phyloP scores from a whole-genome alignment of 2,797 vertebrate species.

The Danio choprae region DNA sequence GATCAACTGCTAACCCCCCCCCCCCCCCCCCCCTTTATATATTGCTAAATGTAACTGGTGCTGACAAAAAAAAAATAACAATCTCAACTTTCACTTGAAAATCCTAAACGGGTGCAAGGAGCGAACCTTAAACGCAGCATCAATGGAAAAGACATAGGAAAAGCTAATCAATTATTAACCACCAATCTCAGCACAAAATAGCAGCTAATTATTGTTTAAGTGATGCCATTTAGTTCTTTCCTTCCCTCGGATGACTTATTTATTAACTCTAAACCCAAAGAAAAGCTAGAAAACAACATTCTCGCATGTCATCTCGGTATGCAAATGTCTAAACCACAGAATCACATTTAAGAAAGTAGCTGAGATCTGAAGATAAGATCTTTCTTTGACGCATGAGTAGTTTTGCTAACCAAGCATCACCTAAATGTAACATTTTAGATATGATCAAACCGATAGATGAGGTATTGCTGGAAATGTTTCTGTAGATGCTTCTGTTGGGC shows the following conservation, averaged over 20 bases:
- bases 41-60: constrained; percentile 16
- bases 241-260: constrained; percentile 72
- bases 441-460: neutral
- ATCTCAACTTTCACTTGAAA: constrained; percentile 32
- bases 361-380: constrained; percentile 7
- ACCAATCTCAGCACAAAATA: constrained; percentile 75
- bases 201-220: constrained; percentile 83
- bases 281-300: constrained; percentile 51
- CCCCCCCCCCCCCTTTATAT: neutral
- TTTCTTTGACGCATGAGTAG: neutral
- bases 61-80: constrained; percentile 53
- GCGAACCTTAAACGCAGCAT: constrained; percentile 52
- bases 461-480: constrained; percentile 29
- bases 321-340: constrained; percentile 42
- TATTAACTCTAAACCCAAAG: constrained; percentile 68
- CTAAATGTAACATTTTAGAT: neutral
- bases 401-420: neutral
- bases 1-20: neutral
- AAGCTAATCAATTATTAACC: constrained; percentile 82
- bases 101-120: constrained; percentile 43
- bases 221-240: constrained; percentile 73
- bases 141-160: constrained; percentile 55
- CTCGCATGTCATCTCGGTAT: neutral
- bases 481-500: constrained; percentile 40
- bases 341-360: neutral